These are phyloP conservation scores for Drosophila neonasuta DNA, from an alignment of 2,888 invertebrate genomes.

Conservation along the genomic window DNA sequence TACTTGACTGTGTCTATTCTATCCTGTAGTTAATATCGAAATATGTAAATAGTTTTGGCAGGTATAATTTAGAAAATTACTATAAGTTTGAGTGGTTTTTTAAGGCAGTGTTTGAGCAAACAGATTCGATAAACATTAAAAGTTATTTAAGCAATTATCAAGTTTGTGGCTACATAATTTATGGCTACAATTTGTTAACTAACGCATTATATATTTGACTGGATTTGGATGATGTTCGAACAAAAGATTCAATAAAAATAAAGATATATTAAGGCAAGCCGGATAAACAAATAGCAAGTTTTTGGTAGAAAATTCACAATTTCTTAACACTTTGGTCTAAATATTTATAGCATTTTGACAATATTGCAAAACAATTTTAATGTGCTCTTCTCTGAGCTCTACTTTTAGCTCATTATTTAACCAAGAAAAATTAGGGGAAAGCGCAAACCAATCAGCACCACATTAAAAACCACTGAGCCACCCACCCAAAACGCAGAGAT, in stretches of 20 bases:
- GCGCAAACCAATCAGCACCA: constrained; percentile 26
- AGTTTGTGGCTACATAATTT: too few relatives aligned
- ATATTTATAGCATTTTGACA: not conserved
- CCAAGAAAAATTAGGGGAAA: constrained; percentile 2
- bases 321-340: too few relatives aligned
- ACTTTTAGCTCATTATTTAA: constrained; percentile 13
- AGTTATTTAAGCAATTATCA: too few relatives aligned
- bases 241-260: too few relatives aligned
- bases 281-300: too few relatives aligned
- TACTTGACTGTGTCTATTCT: not conserved
- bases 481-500: constrained; percentile 1
- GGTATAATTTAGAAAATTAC: too few relatives aligned
- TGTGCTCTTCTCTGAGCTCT: not conserved
- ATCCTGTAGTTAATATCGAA: not conserved
- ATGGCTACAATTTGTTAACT: too few relatives aligned
- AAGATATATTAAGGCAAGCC: too few relatives aligned
- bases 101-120: not conserved
- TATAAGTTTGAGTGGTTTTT: not conserved
- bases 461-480: constrained; percentile 8
- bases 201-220: too few relatives aligned
- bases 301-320: too few relatives aligned
- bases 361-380: not conserved
- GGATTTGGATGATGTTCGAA: too few relatives aligned
- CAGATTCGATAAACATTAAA: not conserved
- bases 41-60: not conserved